Evolutionary conservation across 2,113 vertebrate species (phyloP).

Genomic region (Fulmarus glacialis): DNA sequence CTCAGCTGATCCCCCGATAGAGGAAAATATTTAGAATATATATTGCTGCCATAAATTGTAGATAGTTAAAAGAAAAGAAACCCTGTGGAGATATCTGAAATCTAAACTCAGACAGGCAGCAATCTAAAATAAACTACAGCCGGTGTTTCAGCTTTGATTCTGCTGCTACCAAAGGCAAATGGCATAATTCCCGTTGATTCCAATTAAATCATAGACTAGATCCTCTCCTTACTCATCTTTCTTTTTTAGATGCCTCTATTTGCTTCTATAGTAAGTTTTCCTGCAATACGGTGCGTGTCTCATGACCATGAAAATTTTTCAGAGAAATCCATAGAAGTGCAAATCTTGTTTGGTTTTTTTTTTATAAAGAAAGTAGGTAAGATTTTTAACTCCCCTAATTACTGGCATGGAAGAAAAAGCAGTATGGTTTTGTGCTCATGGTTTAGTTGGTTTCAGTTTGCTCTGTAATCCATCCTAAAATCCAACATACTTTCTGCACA

Average conservation of each 20-base stretch:
- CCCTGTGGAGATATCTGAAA: constrained; percentile 22
- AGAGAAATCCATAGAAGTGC: background rate
- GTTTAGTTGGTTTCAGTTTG: background rate
- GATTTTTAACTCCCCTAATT: background rate
- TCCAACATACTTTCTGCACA: background rate
- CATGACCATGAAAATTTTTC: background rate
- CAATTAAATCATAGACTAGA: constrained; percentile 16
- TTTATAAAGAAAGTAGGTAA: background rate
- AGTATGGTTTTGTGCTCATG: background rate
- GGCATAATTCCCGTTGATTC: constrained; percentile 46
- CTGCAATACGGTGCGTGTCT: background rate
- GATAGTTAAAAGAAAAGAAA: constrained; percentile 13
- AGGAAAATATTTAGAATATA: background rate
- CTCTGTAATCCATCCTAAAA: background rate
- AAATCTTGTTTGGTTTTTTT: background rate
- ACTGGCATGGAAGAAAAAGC: background rate
- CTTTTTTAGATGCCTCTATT: background rate
- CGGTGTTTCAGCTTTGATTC: constrained; percentile 38
- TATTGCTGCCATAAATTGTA: background rate
- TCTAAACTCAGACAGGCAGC: constrained; percentile 14
- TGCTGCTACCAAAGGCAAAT: constrained; percentile 44
- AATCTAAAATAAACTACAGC: constrained; percentile 50
- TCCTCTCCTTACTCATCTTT: constrained; percentile 16
- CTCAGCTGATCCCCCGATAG: background rate
- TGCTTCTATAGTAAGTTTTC: constrained; percentile 3